Conservation (phyloP, 1,140 invertebrate species). For the Steinernema feltiae region DNA sequence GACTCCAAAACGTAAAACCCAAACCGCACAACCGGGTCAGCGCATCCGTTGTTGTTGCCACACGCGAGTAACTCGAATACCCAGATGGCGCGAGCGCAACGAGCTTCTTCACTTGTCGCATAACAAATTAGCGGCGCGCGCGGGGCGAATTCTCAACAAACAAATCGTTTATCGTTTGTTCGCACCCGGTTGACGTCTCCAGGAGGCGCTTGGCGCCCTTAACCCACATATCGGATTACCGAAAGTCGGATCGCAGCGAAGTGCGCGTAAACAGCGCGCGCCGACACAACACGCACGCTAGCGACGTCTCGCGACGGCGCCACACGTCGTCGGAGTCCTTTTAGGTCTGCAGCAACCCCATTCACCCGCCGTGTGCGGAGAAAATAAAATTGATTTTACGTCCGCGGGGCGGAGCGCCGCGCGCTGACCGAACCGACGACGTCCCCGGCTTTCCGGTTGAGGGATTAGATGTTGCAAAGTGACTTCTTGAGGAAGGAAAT, state of each 20-base stretch:
- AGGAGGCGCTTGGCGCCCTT: not conserved
- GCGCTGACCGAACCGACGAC: not conserved
- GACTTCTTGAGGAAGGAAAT: not conserved
- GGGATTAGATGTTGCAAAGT: not conserved
- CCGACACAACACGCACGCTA: not conserved
- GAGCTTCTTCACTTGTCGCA: not conserved
- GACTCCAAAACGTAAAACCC: too few relatives aligned
- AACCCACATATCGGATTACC: not conserved
- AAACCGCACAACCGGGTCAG: too few relatives aligned
- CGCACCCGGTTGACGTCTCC: not conserved
- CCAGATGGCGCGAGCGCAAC: not conserved
- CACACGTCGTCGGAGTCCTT: not conserved
- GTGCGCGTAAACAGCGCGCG: not conserved
- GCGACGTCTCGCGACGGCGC: too few relatives aligned
- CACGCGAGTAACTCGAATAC: too few relatives aligned
- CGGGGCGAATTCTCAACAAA: not conserved
- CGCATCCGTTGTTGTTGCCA: too few relatives aligned
- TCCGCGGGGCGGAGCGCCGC: not conserved
- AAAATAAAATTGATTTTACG: not conserved
- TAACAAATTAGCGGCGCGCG: not conserved
- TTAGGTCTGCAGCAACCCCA: too few relatives aligned
- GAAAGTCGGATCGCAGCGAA: not conserved
- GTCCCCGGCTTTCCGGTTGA: not conserved
- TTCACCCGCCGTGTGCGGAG: not conserved
- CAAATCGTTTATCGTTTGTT: not conserved